Base-by-base conservation (phyloP, 2,888 invertebrate species). In the Thumatha senex region DNA sequence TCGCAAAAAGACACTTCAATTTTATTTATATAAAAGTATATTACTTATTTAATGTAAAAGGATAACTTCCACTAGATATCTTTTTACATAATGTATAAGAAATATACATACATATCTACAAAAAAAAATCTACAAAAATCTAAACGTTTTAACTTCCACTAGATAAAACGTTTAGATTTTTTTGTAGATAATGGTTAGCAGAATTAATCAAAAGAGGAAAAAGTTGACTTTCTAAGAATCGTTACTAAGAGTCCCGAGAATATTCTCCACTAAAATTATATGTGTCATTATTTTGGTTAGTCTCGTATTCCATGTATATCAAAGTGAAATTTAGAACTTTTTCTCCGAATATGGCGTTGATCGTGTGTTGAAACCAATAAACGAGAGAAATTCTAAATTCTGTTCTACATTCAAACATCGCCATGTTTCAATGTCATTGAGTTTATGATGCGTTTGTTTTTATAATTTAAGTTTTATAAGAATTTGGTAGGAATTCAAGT, bases 201-300 rank as follows among this genome's bases (percentile, higher is more conserved):
- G 18, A 63, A 51, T 46, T 35, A 56, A 49, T 55, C 30, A 51
- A 67, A 66, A 61, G 67, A 66, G 68, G 66, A 64, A 67, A 66
- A 64, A 64, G 64, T 67, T 48, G 12, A 13, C 56, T 67, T 67
- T 67, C 68, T 46, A 54, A 61, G 66, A 67, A 67, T 39, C 49
- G 31, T 31, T 31, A 24, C 18, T 46, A 29, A 40, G 49, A 45
- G 42, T 44, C 38, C 47, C 44, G 34, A 44, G 51, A 50, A 54
- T 55, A 66, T 58, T 42, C 54, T 57, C 45, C 47, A 67, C 55
- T 49, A 51, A 61, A 55, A 31, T 35, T 2, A 5, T 24, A 54
- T 66, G 67, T 67, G 67, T 67, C 64, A 67, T 59, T 47, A 50
- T 57, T 49, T 57, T 53, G 54, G 61, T 48, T 11, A 55, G 51